Evolutionary conservation across 2,888 invertebrate species (phyloP).

Genomic region (Xiphydria camelus): DNA sequence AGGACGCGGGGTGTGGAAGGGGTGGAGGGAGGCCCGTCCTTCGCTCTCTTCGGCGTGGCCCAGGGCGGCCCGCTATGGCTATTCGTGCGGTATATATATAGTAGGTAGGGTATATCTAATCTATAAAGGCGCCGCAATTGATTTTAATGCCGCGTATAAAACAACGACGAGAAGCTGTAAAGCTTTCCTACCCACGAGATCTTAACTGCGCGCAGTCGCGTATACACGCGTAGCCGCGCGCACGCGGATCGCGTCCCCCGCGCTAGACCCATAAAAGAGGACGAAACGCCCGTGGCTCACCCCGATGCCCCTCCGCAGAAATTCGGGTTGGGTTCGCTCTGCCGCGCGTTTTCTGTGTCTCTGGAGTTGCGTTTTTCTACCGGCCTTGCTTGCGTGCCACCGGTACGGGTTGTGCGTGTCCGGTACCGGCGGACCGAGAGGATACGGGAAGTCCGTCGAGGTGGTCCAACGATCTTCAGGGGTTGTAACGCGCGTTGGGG

Average conservation of each 20-base stretch:
- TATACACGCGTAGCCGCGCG: neutral
- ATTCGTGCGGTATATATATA: too few species aligned
- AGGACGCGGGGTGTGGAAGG: too few species aligned
- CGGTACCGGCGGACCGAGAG: conserved; percentile 18
- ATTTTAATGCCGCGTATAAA: conserved; percentile 41
- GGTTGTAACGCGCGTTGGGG: too few species aligned
- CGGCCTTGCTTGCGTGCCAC: too few species aligned
- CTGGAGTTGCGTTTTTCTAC: too few species aligned
- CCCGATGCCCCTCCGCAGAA: too few species aligned
- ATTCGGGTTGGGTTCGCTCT: too few species aligned
- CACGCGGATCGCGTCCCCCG: too few species aligned
- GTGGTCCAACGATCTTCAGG: conserved; percentile 12
- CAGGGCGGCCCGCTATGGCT: neutral
- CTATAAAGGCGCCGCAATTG: conserved; percentile 42
- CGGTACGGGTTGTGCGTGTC: conserved; percentile 16
- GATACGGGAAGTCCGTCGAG: conserved; percentile 13
- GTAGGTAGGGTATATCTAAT: conserved; percentile 29
- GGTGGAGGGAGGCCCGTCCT: too few species aligned
- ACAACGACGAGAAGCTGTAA: conserved; percentile 30
- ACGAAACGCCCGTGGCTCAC: neutral
- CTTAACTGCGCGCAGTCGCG: neutral
- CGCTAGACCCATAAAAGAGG: neutral
- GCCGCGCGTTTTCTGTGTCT: too few species aligned
- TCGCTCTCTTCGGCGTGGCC: too few species aligned
- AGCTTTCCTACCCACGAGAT: conserved; percentile 19